These are phyloP conservation scores for Craseonycteris thonglongyai DNA, from an alignment of 2,113 vertebrate species.

Conservation along the genomic window DNA sequence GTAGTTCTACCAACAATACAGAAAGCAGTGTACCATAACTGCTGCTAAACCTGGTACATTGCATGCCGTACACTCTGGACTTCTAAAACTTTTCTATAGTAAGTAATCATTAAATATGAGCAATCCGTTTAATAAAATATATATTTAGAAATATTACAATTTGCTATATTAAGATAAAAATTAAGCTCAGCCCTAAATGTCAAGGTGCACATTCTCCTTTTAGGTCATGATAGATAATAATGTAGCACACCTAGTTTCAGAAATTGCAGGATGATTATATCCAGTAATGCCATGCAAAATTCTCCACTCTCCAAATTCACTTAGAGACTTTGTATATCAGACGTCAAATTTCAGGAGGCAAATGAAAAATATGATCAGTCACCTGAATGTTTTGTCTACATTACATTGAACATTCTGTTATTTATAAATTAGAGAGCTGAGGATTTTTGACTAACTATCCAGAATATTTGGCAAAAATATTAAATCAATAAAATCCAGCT, in stretches of 20 bases:
- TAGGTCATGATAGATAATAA: not conserved
- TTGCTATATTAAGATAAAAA: not conserved
- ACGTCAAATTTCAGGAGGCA: not conserved
- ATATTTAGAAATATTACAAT: not conserved
- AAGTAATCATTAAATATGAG: not conserved
- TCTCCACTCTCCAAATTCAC: not conserved
- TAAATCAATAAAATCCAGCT: not conserved
- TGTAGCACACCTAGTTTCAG: not conserved
- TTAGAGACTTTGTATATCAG: not conserved
- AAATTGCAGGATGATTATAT: not conserved
- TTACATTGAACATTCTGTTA: not conserved
- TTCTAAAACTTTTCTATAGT: not conserved
- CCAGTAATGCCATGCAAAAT: not conserved
- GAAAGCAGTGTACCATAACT: not conserved
- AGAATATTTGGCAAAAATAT: not conserved
- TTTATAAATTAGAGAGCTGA: not conserved
- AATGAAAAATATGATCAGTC: not conserved
- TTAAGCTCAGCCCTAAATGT: not conserved
- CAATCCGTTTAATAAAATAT: not conserved
- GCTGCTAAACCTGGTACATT: not conserved
- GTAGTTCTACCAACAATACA: not conserved
- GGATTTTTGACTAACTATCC: not conserved
- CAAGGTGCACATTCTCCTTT: not conserved
- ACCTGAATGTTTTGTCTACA: not conserved
- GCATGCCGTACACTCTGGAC: not conserved